Conservation (phyloP, 2,113 vertebrate genomes). For the Lagopus muta region DNA sequence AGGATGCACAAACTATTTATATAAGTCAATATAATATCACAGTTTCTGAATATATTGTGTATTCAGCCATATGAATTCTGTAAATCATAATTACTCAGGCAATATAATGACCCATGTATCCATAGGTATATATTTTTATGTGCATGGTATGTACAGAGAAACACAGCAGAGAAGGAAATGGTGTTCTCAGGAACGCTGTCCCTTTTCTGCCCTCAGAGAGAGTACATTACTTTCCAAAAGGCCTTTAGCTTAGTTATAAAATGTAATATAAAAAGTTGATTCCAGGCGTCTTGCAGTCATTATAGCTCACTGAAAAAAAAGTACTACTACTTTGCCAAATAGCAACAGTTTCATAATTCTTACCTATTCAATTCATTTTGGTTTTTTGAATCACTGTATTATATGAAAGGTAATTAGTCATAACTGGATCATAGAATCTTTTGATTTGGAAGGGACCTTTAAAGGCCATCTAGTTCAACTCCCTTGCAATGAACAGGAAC, state of each 20-base stretch:
- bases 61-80: not conserved
- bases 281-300: not conserved
- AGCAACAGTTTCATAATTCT: not conserved
- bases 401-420: not conserved
- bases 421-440: not conserved
- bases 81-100: not conserved
- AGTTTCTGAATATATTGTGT: not conserved
- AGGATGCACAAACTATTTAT: not conserved
- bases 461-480: too few relatives aligned
- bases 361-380: not conserved
- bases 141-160: not conserved
- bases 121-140: not conserved
- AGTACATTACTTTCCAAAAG: not conserved
- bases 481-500: too few relatives aligned
- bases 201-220: not conserved
- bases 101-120: not conserved
- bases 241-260: not conserved
- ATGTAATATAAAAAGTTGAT: not conserved
- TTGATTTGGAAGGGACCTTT: too few relatives aligned
- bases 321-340: not conserved
- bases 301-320: not conserved
- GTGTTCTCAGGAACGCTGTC: not conserved
- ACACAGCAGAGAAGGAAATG: not conserved
- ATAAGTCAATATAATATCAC: not conserved
- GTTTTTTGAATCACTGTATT: fast-evolving